These are phyloP conservation scores for Papilio xuthus DNA, from an alignment of 1,140 invertebrate genomes.

Conservation along the genomic window DNA sequence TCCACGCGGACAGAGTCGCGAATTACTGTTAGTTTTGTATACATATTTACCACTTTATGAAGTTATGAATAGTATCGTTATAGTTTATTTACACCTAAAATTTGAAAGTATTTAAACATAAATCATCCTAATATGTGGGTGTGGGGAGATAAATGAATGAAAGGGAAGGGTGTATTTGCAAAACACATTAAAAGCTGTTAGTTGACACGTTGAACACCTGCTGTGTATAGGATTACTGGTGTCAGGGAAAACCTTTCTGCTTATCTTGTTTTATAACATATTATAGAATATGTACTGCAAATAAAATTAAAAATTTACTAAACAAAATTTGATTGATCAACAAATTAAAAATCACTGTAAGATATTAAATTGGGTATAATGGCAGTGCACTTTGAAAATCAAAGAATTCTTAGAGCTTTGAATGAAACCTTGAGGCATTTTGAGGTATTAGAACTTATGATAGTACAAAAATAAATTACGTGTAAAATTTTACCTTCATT, in stretches of 20 bases:
- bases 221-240: conserved; percentile 63
- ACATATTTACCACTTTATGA: background rate
- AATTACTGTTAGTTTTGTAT: no score
- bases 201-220: conserved; percentile 59
- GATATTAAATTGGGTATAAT: background rate
- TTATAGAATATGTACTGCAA: background rate
- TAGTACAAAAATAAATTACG: no score
- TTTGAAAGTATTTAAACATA: conserved; percentile 3
- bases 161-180: conserved; percentile 29
- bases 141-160: conserved; percentile 28
- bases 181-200: conserved; percentile 45
- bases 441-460: no score
- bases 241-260: conserved; percentile 56
- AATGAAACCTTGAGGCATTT: no score
- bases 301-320: background rate
- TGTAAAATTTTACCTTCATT: no score
- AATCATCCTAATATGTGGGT: conserved; percentile 1
- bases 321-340: no score
- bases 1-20: no score
- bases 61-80: background rate
- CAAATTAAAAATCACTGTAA: no score
- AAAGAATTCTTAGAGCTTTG: no score
- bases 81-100: background rate
- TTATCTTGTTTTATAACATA: conserved; percentile 52
- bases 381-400: background rate